Conservation (phyloP, 2,888 invertebrate species). For the Sinhomidia bicolor region DNA sequence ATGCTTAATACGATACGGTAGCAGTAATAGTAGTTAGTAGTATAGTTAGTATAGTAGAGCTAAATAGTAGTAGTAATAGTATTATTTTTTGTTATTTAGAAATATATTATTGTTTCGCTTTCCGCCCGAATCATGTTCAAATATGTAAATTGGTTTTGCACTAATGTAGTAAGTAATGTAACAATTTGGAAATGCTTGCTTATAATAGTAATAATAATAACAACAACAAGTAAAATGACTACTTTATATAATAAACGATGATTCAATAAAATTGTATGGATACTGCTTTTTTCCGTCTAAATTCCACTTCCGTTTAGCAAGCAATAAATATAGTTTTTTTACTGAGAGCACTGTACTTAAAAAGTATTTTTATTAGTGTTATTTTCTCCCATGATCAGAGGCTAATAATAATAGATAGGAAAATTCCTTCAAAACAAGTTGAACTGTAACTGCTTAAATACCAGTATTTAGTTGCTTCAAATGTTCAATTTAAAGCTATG, state of each 20-base stretch:
- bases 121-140: constrained; percentile 53
- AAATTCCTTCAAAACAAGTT: constrained; percentile 9
- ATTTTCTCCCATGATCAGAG: not conserved
- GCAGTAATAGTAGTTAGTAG: not conserved
- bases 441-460: not conserved
- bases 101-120: not conserved
- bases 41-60: too few relatives aligned
- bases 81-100: not conserved
- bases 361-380: not conserved
- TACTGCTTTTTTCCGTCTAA: not conserved
- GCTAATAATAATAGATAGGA: constrained; percentile 25
- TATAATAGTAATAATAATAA: not conserved
- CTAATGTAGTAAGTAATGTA: constrained; percentile 19
- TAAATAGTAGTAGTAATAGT: too few relatives aligned
- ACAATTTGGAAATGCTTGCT: constrained; percentile 27
- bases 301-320: not conserved
- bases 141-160: constrained; percentile 20
- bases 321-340: not conserved
- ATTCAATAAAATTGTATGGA: constrained; percentile 11
- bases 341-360: not conserved
- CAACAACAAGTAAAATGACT: constrained; percentile 26
- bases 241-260: not conserved
- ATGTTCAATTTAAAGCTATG: not conserved
- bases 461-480: constrained; percentile 33
- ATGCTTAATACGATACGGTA: not conserved